Conservation (phyloP, 2,797 vertebrate genomes). For the Morelia viridis region DNA sequence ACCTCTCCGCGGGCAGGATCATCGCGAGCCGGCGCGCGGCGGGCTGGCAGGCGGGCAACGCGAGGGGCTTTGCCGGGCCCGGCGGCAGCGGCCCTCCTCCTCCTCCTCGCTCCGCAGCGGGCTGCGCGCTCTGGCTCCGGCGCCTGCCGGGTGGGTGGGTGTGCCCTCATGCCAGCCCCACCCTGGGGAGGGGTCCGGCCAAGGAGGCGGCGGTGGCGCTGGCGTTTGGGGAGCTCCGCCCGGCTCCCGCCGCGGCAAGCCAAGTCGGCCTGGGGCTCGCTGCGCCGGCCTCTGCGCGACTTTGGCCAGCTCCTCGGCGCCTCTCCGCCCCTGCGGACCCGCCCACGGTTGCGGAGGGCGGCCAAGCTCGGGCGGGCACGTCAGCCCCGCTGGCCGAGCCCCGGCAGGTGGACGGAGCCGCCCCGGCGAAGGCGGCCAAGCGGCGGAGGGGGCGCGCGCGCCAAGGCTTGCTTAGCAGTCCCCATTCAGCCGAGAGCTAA, state of each 20-base stretch:
- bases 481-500: background rate
- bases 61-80: background rate
- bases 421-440: background rate
- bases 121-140: background rate
- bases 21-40: constrained; percentile 19
- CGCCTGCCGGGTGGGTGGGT: background rate
- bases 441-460: background rate
- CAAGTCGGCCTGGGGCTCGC: too few species aligned
- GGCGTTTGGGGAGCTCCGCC: background rate
- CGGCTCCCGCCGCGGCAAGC: background rate
- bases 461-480: background rate
- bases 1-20: constrained; percentile 44
- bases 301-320: background rate
- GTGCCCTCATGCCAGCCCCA: background rate
- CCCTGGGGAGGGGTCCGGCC: constrained; percentile 12
- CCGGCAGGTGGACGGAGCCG: background rate
- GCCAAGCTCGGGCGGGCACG: background rate
- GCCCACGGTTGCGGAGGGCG: background rate
- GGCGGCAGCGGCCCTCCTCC: background rate
- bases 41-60: background rate
- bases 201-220: background rate
- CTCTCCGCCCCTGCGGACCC: background rate
- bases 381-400: background rate
- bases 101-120: background rate
- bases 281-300: background rate